These are phyloP conservation scores for Agrochola circellaris DNA, from an alignment of 2,888 invertebrate genomes.

Conservation along the genomic window DNA sequence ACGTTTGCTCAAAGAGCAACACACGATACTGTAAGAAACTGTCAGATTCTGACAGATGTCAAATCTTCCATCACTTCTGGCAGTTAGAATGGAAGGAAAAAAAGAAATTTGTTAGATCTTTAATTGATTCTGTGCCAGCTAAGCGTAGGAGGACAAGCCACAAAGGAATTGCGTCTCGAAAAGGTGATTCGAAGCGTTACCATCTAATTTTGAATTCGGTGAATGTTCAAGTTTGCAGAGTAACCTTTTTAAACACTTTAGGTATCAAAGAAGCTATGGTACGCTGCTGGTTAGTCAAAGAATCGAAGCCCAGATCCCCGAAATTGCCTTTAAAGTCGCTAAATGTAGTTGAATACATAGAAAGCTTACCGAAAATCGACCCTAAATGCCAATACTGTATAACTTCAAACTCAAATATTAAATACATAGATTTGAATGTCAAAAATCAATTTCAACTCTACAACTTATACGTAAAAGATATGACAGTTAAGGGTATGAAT, in stretches of 20 bases:
- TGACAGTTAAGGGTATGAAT: slow-evolving; percentile 62
- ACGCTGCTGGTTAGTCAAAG: slow-evolving; percentile 74
- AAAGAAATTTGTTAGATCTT: slow-evolving; percentile 71
- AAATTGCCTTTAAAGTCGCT: slow-evolving; percentile 76
- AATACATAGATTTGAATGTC: slow-evolving; percentile 74
- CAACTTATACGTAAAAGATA: slow-evolving; percentile 74
- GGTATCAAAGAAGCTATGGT: slow-evolving; percentile 83
- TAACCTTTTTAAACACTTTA: slow-evolving; percentile 80
- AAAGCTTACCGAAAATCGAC: slow-evolving; percentile 74
- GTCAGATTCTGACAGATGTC: slow-evolving; percentile 67
- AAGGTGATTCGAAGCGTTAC: slow-evolving; percentile 78
- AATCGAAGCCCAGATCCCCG: slow-evolving; percentile 63
- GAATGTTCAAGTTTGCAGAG: slow-evolving; percentile 75
- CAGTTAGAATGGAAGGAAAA: slow-evolving; percentile 80
- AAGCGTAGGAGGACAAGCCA: slow-evolving; percentile 73
- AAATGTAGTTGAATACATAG: slow-evolving; percentile 77
- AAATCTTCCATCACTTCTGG: slow-evolving; percentile 80
- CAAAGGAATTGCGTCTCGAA: slow-evolving; percentile 74
- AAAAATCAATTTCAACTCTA: slow-evolving; percentile 81
- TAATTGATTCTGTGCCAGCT: slow-evolving; percentile 76
- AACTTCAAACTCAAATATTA: slow-evolving; percentile 58
- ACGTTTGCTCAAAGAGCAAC: slow-evolving; percentile 72
- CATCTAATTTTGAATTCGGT: slow-evolving; percentile 70
- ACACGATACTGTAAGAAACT: slow-evolving; percentile 70
- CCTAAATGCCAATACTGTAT: slow-evolving; percentile 77